Base-by-base conservation (phyloP, 1,140 invertebrate genomes). In the Galendromus occidentalis region DNA sequence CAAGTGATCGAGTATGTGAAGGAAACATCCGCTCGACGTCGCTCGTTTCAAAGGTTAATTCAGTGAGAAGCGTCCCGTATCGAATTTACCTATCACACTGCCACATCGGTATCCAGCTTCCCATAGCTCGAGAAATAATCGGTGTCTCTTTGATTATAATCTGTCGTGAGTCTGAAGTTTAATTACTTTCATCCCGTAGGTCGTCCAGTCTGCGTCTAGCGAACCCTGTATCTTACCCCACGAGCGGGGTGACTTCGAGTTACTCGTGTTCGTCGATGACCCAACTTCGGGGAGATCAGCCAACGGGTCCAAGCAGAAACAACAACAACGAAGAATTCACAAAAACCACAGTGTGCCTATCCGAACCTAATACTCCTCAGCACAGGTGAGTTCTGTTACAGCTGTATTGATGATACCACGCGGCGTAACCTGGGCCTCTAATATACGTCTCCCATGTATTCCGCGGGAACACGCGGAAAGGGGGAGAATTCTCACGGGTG, bases 1-100 rank as follows among this genome's bases (percentile, higher is more conserved):
- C 91, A 98, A 77, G 90, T 99, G 65, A 87, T 97, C 28, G 92
- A 97, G 75, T 97, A 90, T 80, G 93, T 98, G 2, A 81, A 93
- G 67, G 93, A 98, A 75, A 98, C 96, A 77, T 94, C 91, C 77
- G 88, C 51, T 12, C n/a, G 51, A 59, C 51, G 51, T 25, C 51
- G 51, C 14, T 59, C 51, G 25, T 59, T 59, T 59, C 51, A 59
- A 22, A 59, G 51, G 51, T 59, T 5, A 25, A 9, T 20, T 4
- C n/a, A 28, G 18, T 14, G 14, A 7, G 28, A 47, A 20, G 14
- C n/a, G 14, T 47, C 25, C 45, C 45, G 18, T 5, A 20, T 5
- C 45, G 18, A 6, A 6, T 59, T 2, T 9, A 20, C 45, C 14
- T 14, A n/a, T 44, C n/a, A 44, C 42, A 14, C n/a, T 14, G 42